Evolutionary conservation across 2,888 invertebrate species (phyloP).

Genomic region (Cryptus viduatorius): DNA sequence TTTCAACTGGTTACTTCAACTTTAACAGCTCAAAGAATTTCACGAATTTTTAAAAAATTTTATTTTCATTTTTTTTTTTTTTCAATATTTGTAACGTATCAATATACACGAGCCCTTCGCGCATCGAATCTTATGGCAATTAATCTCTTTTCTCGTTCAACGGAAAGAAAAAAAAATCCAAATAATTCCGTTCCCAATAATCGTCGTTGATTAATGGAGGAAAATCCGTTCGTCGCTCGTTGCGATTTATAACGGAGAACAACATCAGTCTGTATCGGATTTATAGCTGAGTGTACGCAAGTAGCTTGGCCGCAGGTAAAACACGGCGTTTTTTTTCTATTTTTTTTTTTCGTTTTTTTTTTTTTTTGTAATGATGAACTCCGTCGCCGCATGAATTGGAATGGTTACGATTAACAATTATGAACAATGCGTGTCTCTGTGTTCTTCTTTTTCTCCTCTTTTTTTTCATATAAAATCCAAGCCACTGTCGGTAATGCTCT

Average conservation of each 20-base stretch:
- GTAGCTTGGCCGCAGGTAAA: constrained; percentile 64
- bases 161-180: constrained; percentile 2
- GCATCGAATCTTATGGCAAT: constrained; percentile 41
- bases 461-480: constrained; percentile 67
- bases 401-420: constrained; percentile 68
- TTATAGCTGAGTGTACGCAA: constrained; percentile 54
- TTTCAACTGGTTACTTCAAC: constrained; percentile 55
- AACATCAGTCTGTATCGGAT: constrained; percentile 41
- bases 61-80: background rate
- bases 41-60: constrained; percentile 15
- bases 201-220: constrained; percentile 20
- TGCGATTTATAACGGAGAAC: constrained; percentile 26
- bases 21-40: constrained; percentile 62
- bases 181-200: constrained; percentile 13
- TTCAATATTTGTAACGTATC: constrained; percentile 20
- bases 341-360: constrained; percentile 9
- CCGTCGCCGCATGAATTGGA: constrained; percentile 62
- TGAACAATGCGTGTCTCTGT: constrained; percentile 44
- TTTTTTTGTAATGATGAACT: constrained; percentile 36
- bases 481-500: constrained; percentile 71
- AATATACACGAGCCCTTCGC: constrained; percentile 3
- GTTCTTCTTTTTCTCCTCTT: constrained; percentile 1
- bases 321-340: constrained; percentile 39
- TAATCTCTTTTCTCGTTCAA: constrained; percentile 4
- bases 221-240: constrained; percentile 32